phyloP scores from a whole-genome alignment of 1,140 invertebrate species.

The Bombyx mori region DNA sequence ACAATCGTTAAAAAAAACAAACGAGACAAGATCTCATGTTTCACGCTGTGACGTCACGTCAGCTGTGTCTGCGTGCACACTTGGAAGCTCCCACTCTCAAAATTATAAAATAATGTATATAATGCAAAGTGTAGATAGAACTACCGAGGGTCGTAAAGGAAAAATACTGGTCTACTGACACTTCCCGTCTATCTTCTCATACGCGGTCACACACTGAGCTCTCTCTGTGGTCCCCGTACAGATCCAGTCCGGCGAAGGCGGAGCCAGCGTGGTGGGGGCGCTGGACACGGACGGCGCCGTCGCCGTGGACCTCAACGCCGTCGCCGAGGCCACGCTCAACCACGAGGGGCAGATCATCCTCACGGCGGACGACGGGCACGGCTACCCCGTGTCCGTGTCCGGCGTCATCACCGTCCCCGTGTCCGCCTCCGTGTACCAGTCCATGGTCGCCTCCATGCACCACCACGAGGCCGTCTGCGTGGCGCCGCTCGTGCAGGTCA shows the following conservation, averaged over 20 bases:
- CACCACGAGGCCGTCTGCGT: constrained; percentile 83
- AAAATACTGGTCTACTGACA: no score
- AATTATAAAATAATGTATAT: no score
- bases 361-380: constrained; percentile 93
- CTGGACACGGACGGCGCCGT: constrained; percentile 77
- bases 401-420: constrained; percentile 97
- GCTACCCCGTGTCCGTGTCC: constrained; percentile 89
- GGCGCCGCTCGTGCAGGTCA: constrained; percentile 84
- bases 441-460: constrained; percentile 94
- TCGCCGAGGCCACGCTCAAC: constrained; percentile 87
- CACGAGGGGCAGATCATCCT: constrained; percentile 96
- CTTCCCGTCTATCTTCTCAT: no score
- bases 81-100: no score
- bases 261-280: constrained; percentile 75
- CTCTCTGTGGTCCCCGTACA: constrained; percentile 40
- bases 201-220: no score
- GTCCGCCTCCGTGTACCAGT: constrained; percentile 95
- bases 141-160: no score
- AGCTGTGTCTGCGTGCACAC: no score
- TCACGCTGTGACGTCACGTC: no score
- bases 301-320: constrained; percentile 88
- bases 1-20: no score
- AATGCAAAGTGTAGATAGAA: no score
- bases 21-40: no score
- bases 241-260: constrained; percentile 85